Base-by-base conservation (phyloP, 2,888 invertebrate genomes). In the Pediacus dermestoides region DNA sequence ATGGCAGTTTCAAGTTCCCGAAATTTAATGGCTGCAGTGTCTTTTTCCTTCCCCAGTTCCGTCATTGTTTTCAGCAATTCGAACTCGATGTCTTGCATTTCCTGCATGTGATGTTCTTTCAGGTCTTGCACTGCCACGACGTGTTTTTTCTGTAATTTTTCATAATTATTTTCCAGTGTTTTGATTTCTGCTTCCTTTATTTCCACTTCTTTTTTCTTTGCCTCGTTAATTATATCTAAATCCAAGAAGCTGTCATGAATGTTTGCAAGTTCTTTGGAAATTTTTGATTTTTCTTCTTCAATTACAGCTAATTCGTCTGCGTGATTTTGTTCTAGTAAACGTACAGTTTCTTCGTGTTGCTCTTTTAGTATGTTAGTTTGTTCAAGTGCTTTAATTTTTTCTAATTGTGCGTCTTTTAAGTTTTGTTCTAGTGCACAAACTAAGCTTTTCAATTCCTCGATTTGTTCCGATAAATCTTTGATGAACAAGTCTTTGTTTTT, bases 401-500 rank as follows among this genome's bases (percentile, higher is more conserved):
- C 58, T 74, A 44, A 34, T 68, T 53, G 4, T 28, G 7, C 3
- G 3, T 4, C 2, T 45, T 67, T 63, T n/a, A 60, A 60, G 30
- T 67, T 69, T 42, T 71, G 67, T 61, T 69, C 68, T 2, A 74
- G 49, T 37, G 65, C 60, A 13, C 63, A 63, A 7, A 74, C 63
- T 45, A 71, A 67, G n/a, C 64, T 60, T 43, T 72, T 73, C 38
- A 74, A 60, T 32, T 73, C 73, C 44, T 76, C 74, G 23, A 76
- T 60, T 51, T 76, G 74, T 31, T 69, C 71, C 1, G 66, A 58
- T 37, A 75, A 65, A 40, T 73, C 75, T 45, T 69, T 68, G 28
- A 76, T 71, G 18, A 66, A 67, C 34, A 68, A 66, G 45, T 73
- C 74, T 64, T 76, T 76, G 46, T 71, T 71, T 43, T 72, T 70